Base-by-base conservation (phyloP, 2,797 vertebrate species). In the Chaunax sp. region DNA sequence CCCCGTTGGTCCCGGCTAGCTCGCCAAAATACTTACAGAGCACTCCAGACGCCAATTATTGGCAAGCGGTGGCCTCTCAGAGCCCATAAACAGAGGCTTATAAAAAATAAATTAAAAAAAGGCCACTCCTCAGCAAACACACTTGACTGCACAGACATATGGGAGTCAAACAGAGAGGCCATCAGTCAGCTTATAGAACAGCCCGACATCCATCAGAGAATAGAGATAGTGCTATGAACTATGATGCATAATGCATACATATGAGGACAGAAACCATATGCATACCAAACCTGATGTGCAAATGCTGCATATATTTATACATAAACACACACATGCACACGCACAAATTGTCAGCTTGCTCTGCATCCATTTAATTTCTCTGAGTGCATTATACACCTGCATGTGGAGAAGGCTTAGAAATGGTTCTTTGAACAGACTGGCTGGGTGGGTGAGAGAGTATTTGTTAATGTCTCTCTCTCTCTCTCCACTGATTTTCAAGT, bases 61-160 rank as follows among this genome's bases (percentile, higher is more conserved):
- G 85, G 85, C 85, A 83, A 88, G 87, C 60, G 38, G 79, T 19
- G 65, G 83, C 83, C 82, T 89, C 82, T 82, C 83, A 80, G 72
- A 89, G 87, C 80, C 84, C 76, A 88, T 91, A 91, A 91, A 91
- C 85, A 84, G 70, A 76, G 54, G 79, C 82, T 87, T 85, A 88
- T 88, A n/a, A n/a, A n/a, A n/a, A n/a, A n/a, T n/a, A n/a, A n/a
- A n/a, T n/a, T n/a, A n/a, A 90, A 90, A 86, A 76, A 76, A 69
- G 69, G 70, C 65, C 60, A 51, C 72, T 81, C 69, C 71, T 83
- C 52, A 3, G 59, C 77, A 83, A 78, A 90, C 72, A 78, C 86
- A 86, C 83, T 81, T 69, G 61, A 81, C 71, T 79, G 84, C 75
- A 70, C 72, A 75, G 75, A 82, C 69, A 64, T 69, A 71, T 55